Evolutionary conservation across 2,888 invertebrate genomes (phyloP).

Genomic region (Chelonus formosanus): DNA sequence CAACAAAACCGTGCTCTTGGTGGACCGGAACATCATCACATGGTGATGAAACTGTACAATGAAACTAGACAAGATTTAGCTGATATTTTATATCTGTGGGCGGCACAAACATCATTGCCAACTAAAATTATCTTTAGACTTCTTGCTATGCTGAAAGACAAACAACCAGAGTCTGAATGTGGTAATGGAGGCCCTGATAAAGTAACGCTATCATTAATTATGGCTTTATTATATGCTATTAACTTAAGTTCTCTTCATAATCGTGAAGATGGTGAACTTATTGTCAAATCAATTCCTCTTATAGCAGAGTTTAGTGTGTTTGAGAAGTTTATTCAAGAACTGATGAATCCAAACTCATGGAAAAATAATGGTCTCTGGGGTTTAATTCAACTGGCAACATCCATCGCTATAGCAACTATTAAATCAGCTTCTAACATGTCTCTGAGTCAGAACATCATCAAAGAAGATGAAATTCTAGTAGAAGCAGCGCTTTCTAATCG

Average conservation of each 20-base stretch:
- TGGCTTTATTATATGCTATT: slow-evolving; percentile 84
- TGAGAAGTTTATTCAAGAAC: slow-evolving; percentile 71
- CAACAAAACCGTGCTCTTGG: slow-evolving; percentile 90
- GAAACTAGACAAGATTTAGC: slow-evolving; percentile 78
- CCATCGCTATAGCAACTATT: slow-evolving; percentile 73
- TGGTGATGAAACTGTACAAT: slow-evolving; percentile 79
- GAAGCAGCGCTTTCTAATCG: slow-evolving; percentile 81
- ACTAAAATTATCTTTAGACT: slow-evolving; percentile 75
- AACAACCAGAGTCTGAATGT: slow-evolving; percentile 66
- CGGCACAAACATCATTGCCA: slow-evolving; percentile 79
- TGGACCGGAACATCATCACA: slow-evolving; percentile 82
- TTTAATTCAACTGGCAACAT: slow-evolving; percentile 75
- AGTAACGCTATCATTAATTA: slow-evolving; percentile 79
- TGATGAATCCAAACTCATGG: slow-evolving; percentile 67
- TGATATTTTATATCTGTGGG: slow-evolving; percentile 80
- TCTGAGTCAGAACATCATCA: slow-evolving; percentile 70
- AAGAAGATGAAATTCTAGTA: slow-evolving; percentile 82
- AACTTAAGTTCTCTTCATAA: slow-evolving; percentile 81
- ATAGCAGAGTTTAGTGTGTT: slow-evolving; percentile 57
- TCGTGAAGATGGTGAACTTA: slow-evolving; percentile 77
- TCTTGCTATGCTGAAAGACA: slow-evolving; percentile 53
- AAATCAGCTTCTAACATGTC: slow-evolving; percentile 69
- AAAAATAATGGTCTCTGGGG: slow-evolving; percentile 70
- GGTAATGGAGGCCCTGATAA: slow-evolving; percentile 78
- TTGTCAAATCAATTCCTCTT: slow-evolving; percentile 59